A percentile compares a stretch with the other conserved stretches of the same genome.
These are phyloP conservation scores for Oxyura jamaicensis DNA, from an alignment of 2,113 vertebrate genomes.

Conservation along the genomic window DNA sequence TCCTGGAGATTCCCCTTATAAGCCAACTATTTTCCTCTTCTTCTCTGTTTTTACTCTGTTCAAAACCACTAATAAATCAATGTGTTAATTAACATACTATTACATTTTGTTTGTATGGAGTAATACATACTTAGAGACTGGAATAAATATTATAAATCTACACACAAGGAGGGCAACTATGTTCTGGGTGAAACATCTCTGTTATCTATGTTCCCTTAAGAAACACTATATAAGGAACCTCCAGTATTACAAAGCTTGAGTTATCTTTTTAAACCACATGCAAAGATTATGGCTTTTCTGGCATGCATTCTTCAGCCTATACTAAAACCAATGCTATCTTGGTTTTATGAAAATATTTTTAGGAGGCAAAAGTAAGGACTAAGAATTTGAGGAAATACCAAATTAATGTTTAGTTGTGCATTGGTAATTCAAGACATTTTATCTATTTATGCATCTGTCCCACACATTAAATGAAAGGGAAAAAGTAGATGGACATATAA, in stretches of 20 bases:
- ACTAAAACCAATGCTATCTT: background rate
- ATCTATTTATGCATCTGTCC: background rate
- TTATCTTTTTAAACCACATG: constrained; percentile 2
- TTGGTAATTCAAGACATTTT: background rate
- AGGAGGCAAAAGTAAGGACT: background rate
- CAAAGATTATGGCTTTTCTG: constrained; percentile 16
- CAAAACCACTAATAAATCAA: background rate
- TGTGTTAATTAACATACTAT: background rate
- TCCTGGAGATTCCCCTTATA: background rate
- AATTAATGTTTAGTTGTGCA: background rate
- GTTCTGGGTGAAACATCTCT: background rate
- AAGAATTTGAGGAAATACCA: background rate
- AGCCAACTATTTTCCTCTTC: background rate
- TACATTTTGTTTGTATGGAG: background rate
- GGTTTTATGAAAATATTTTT: background rate
- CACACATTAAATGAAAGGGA: background rate
- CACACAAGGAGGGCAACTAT: background rate
- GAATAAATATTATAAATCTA: background rate
- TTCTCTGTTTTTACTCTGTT: background rate
- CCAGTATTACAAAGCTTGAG: background rate
- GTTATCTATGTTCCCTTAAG: background rate
- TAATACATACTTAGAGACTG: background rate
- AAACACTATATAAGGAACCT: background rate
- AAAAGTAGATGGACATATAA: background rate
- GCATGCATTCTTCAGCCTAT: background rate